Evolutionary conservation across 2,888 invertebrate genomes (phyloP), one percentile per base, ranked within the genome.

Genomic region (Incurvaria masculella): DNA sequence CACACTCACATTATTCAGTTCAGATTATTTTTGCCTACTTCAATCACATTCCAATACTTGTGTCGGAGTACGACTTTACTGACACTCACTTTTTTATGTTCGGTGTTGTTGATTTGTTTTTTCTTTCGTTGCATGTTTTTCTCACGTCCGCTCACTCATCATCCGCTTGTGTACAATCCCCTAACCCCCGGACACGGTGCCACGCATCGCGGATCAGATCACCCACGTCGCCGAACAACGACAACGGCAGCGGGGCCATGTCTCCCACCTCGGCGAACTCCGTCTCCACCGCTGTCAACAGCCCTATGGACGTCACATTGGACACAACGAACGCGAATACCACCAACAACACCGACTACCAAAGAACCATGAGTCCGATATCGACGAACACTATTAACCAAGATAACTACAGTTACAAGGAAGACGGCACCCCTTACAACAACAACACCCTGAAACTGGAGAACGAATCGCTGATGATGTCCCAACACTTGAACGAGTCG

Each of bases 321-420:
- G 70, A 69, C 59, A 58, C 52, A 42, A 52, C 63, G 45, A 70
- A 70, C 58, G 66, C 66, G 23, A 69, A 67, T 60, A 59, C 58
- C 38, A 62, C 57, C 21, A 65, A 64, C 50, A 68, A 64, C 50
- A 60, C 62, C 46, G 74, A 76, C 47, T 74, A 72, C 59, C 68
- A 67, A 53, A 58, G 73, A 48, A 66, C 72, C 27, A 65, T 66
- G 61, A 75, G 74, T 58, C 75, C 78, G 43, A 66, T 61, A 43
- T 69, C 69, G 19, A 46, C 51, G 14, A 48, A 50, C 46, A 46
- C 43, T 6, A 52, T 51, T 21, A 53, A 52, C 10, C 84, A 85
- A 57, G 88, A 88, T 66, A 85, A 85, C 62, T 87, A 85, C 70
- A 85, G 54, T 17, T 72, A 75, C 62, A 55, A 69, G 53, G 57